Conservation (phyloP, 2,113 vertebrate genomes). For the Pseudopipra pipra region DNA sequence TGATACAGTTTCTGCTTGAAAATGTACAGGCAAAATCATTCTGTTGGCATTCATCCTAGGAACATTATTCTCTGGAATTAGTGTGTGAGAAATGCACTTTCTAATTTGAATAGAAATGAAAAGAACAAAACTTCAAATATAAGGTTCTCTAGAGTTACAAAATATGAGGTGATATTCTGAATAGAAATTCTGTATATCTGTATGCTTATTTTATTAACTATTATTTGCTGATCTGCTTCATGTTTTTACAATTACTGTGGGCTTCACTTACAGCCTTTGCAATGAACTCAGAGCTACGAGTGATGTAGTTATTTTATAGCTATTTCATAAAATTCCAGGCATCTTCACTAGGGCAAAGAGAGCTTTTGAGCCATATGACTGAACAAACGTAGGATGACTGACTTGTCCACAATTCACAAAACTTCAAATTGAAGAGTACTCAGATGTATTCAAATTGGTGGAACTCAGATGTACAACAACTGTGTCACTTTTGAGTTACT, state of each 20-base stretch:
- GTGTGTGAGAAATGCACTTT: neutral
- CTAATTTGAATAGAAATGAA: neutral
- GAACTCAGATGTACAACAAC: neutral
- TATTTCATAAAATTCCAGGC: neutral
- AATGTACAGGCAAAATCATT: neutral
- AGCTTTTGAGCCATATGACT: neutral
- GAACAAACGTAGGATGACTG: neutral
- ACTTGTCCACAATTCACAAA: neutral
- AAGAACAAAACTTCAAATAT: neutral
- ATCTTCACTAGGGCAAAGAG: neutral
- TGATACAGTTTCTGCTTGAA: neutral
- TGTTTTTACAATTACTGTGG: neutral
- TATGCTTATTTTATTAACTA: neutral
- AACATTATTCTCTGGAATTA: neutral
- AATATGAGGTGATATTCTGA: neutral
- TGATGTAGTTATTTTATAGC: neutral
- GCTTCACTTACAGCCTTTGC: neutral
- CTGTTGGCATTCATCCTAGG: neutral
- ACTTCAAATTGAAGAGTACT: neutral
- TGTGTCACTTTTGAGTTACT: neutral
- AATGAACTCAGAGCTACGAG: neutral
- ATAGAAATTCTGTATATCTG: neutral
- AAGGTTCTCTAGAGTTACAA: neutral
- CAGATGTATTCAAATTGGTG: neutral
- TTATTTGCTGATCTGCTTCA: neutral